Conservation (phyloP, 2,113 vertebrate genomes). For the Poeciliopsis retropinna region DNA sequence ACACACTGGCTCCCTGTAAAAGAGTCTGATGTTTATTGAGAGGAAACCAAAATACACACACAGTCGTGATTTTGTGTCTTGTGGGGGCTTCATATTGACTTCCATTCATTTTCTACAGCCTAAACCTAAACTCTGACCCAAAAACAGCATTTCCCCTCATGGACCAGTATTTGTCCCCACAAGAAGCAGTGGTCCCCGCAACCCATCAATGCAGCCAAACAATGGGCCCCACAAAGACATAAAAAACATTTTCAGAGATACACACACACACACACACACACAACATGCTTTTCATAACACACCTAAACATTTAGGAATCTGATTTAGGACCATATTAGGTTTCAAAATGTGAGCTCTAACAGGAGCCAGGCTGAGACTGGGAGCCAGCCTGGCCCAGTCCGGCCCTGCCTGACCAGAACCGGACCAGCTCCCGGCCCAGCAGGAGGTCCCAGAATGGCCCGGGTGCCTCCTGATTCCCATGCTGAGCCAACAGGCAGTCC, state of each 20-base stretch:
- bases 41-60: conserved; percentile 65
- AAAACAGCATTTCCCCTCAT: neutral
- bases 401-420: conserved; percentile 1
- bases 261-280: conserved; percentile 44
- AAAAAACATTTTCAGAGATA: conserved; percentile 1
- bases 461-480: conserved; percentile 24
- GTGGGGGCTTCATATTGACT: no score
- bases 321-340: conserved; percentile 84
- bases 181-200: no score
- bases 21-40: conserved; percentile 72
- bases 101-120: no score
- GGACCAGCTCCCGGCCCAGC: conserved; percentile 9
- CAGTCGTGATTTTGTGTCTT: neutral
- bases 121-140: no score
- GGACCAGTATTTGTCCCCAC: no score
- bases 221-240: no score
- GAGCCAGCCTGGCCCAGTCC: neutral
- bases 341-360: conserved; percentile 82
- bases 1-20: conserved; percentile 52
- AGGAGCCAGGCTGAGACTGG: conserved; percentile 69
- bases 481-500: neutral
- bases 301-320: conserved; percentile 88
- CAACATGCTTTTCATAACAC: conserved; percentile 83
- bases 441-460: no score
- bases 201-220: no score